Evolutionary conservation across 2,888 invertebrate species (phyloP), one percentile per base, ranked within the genome.

Genomic region (Lasioglossum figueresi): DNA sequence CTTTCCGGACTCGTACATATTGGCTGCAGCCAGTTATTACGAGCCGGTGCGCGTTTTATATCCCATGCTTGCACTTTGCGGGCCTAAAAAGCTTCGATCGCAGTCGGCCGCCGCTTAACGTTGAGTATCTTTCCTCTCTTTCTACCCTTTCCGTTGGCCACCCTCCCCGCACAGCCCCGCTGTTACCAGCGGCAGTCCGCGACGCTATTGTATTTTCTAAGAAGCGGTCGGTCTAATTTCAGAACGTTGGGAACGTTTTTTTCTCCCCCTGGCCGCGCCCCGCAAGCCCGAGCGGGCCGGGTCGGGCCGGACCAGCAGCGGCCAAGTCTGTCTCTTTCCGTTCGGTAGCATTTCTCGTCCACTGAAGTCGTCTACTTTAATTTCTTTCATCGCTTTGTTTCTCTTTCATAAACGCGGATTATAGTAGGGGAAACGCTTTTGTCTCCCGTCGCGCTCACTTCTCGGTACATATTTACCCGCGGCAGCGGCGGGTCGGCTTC

Each of bases 321-420:
- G 8, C 19, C 63, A 16, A 63, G 63, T 63, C 70, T 23, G 70
- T 70, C 70, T 70, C 70, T 70, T 70, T 71, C 63, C 74, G 68
- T 59, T 81, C 52, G 75, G 68, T 37, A 56, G 56, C 80, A 59
- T 59, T 84, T 79, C 48, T 78, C 79, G 83, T 80, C 71, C 84
- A 19, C 63, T n/a, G 56, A 66, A 85, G 75, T 82, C 85, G 75
- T 82, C 85, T 79, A 76, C 82, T 85, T 79, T 75, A 85, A 85
- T 85, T 86, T 85, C 86, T 85, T 85, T 82, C 86, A 80, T 72
- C 82, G 82, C 81, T 81, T 81, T 81, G 85, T 82, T 86, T 85
- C 82, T 76, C 85, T 85, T 85, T 85, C 86, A 85, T 82, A 85
- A 85, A 86, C 73, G 82, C 79, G 85, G 82, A 86, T 85, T 85